phyloP scores from a whole-genome alignment of 2,888 invertebrate species.

The Theodoxus fluviatilis region DNA sequence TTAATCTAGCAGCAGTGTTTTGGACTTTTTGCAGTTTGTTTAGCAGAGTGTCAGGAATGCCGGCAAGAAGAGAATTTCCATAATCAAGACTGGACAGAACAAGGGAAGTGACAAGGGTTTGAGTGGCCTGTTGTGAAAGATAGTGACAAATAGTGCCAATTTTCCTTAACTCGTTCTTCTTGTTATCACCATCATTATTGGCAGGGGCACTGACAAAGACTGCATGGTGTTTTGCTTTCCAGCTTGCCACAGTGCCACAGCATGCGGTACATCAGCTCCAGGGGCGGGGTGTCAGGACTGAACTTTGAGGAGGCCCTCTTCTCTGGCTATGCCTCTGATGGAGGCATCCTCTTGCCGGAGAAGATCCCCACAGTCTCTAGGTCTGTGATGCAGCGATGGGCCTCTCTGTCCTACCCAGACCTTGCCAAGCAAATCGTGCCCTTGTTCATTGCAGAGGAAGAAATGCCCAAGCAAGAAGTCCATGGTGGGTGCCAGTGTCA shows the following conservation, averaged over 20 bases:
- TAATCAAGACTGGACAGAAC: too few species aligned
- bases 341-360: constrained; percentile 66
- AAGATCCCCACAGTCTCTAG: constrained; percentile 51
- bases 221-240: not conserved
- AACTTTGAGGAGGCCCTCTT: constrained; percentile 60
- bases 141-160: too few species aligned
- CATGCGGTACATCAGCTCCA: constrained; percentile 63
- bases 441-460: constrained; percentile 62
- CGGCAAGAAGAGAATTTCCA: too few species aligned
- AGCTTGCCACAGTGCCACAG: not conserved
- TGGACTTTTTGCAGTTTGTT: too few species aligned
- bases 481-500: constrained; percentile 45
- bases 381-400: constrained; percentile 58
- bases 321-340: constrained; percentile 66
- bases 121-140: too few species aligned
- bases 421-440: constrained; percentile 62
- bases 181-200: too few species aligned
- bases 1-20: too few species aligned
- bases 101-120: too few species aligned
- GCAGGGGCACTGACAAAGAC: too few species aligned
- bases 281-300: constrained; percentile 52
- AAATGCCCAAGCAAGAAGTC: constrained; percentile 61
- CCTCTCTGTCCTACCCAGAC: constrained; percentile 58
- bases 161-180: too few species aligned
- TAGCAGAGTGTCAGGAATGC: too few species aligned